Evolutionary conservation across 2,113 vertebrate species (phyloP).

Genomic region (Oplegnathus fasciatus): DNA sequence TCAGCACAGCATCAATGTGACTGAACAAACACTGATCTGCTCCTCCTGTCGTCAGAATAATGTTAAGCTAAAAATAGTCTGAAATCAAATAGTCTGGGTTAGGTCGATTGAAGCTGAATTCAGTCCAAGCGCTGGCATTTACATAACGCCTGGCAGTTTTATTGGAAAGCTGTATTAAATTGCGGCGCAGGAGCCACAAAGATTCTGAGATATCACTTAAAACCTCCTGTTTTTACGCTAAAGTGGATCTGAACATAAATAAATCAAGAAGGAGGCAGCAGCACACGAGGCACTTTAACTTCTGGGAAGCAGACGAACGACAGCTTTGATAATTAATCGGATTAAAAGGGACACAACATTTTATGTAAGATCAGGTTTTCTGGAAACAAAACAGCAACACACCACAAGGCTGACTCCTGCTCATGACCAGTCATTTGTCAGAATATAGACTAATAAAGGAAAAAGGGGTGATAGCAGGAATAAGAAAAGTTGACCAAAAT

Average conservation of each 20-base stretch:
- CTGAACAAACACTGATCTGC: conserved; percentile 58
- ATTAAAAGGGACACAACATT: neutral
- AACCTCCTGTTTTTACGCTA: neutral
- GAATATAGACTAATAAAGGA: neutral
- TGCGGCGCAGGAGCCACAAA: neutral
- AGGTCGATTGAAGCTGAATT: conserved; percentile 52
- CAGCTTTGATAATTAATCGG: conserved; percentile 8
- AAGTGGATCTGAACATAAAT: conserved; percentile 13
- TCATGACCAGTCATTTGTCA: too few relatives aligned
- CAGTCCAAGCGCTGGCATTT: conserved; percentile 39
- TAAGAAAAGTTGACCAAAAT: neutral
- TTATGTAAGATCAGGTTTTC: neutral
- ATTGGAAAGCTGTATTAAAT: neutral
- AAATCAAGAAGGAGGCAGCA: neutral
- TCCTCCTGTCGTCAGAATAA: conserved; percentile 39
- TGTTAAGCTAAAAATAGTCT: conserved; percentile 69
- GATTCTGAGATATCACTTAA: conserved; percentile 3
- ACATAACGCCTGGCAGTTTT: conserved; percentile 24
- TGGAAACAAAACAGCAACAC: neutral
- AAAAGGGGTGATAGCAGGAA: neutral
- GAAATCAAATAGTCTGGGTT: conserved; percentile 50
- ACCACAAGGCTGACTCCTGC: neutral
- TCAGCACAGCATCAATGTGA: conserved; percentile 39
- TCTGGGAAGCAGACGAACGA: neutral
- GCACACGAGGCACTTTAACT: neutral